phyloP scores from a whole-genome alignment of 2,797 vertebrate genomes.

The Decapterus maruadsi region DNA sequence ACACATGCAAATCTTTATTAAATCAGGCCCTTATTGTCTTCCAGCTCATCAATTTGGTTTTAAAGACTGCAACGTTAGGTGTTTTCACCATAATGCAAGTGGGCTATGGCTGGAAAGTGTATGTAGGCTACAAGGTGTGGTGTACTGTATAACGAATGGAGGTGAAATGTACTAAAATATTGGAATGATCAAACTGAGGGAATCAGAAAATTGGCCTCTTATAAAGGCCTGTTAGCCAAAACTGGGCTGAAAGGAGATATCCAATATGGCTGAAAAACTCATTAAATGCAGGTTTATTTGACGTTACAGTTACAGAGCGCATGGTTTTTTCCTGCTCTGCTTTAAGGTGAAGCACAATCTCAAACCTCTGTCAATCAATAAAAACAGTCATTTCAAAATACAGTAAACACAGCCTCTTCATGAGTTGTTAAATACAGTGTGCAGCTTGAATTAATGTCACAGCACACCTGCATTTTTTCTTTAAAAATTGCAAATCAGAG shows the following conservation, averaged over 20 bases:
- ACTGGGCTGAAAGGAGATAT: background rate
- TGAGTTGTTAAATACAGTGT: background rate
- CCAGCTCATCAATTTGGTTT: background rate
- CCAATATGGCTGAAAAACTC: background rate
- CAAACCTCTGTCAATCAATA: constrained; percentile 11
- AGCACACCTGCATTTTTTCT: background rate
- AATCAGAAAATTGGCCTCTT: too few species aligned
- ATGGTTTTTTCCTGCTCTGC: background rate
- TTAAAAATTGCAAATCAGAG: constrained; percentile 10
- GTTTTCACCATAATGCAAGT: background rate
- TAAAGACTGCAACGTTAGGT: background rate
- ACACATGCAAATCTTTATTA: too few species aligned
- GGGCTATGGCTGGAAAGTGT: background rate
- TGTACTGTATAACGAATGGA: background rate
- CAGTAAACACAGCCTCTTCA: background rate
- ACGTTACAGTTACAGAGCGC: background rate
- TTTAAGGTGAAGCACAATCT: background rate
- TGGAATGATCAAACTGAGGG: too few species aligned
- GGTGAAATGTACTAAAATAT: too few species aligned
- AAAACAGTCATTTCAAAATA: constrained; percentile 6
- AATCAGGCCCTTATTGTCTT: background rate
- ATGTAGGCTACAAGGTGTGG: background rate
- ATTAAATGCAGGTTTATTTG: background rate
- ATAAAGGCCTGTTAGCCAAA: background rate
- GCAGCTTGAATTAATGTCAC: background rate